Percentiles rank a stretch among this genome's conserved stretches.
Evolutionary conservation across 2,888 invertebrate genomes (phyloP).

Genomic region (Monopis laevigella): DNA sequence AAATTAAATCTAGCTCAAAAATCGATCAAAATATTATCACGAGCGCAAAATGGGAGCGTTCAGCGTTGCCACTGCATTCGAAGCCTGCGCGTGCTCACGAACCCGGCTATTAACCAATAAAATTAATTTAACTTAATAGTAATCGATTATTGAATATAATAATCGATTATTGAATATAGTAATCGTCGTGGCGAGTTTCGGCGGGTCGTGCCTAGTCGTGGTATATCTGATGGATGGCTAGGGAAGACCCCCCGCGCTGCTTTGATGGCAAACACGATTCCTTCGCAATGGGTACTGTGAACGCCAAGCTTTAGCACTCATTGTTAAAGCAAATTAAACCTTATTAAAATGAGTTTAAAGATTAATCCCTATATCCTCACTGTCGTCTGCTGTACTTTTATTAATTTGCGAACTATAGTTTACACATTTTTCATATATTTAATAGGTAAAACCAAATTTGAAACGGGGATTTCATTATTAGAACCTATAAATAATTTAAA

Average conservation of each 20-base stretch:
- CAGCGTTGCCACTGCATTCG: neutral
- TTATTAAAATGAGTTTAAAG: too few relatives aligned
- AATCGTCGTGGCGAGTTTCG: conserved; percentile 47
- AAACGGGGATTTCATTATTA: too few relatives aligned
- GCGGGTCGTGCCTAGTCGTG: conserved; percentile 29
- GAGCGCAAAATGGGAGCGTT: too few relatives aligned
- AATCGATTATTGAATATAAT: conserved; percentile 60
- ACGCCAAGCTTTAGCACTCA: too few relatives aligned
- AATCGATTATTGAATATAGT: conserved; percentile 55
- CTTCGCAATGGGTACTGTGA: conserved; percentile 23
- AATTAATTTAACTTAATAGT: conserved; percentile 65
- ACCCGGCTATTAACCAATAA: conserved; percentile 54
- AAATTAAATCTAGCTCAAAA: neutral
- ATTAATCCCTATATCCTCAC: too few relatives aligned
- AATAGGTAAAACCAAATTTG: conserved; percentile 2
- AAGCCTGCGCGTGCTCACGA: conserved; percentile 47
- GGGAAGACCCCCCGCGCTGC: conserved; percentile 46
- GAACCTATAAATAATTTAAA: neutral
- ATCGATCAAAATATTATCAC: conserved; percentile 7
- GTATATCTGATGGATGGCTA: conserved; percentile 38
- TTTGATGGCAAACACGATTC: conserved; percentile 39
- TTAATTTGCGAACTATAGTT: neutral
- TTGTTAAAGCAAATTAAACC: neutral
- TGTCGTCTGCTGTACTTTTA: too few relatives aligned
- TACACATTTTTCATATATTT: neutral